These are phyloP conservation scores for Gnathonemus echidnorhynchus DNA, from an alignment of 2,113 vertebrate genomes.

Conservation along the genomic window DNA sequence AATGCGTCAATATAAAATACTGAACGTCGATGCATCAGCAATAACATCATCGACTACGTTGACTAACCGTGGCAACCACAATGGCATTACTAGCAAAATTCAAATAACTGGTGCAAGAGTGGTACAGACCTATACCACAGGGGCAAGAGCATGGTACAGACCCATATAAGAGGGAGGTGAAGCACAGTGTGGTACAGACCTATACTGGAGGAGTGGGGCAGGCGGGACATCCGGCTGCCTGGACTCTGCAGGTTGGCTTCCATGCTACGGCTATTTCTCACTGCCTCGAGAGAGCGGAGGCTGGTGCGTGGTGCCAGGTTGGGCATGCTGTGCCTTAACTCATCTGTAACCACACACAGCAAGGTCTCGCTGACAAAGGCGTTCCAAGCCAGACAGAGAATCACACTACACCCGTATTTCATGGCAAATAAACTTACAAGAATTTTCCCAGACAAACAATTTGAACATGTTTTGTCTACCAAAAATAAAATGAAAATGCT, in stretches of 20 bases:
- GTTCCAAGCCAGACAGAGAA: not conserved
- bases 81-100: not conserved
- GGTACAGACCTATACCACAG: not conserved
- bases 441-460: not conserved
- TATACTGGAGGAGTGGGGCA: slow-evolving; percentile 66
- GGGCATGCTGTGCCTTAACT: slow-evolving; percentile 85
- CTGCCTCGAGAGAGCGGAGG: slow-evolving; percentile 73
- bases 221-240: slow-evolving; percentile 72
- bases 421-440: not conserved
- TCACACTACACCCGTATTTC: not conserved
- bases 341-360: slow-evolving; percentile 63
- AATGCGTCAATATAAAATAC: too few relatives aligned
- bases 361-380: not conserved
- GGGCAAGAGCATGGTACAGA: not conserved
- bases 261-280: slow-evolving; percentile 81
- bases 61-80: too few relatives aligned
- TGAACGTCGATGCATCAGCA: too few relatives aligned
- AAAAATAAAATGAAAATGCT: not conserved
- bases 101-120: not conserved
- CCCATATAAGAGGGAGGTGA: not conserved
- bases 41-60: too few relatives aligned
- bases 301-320: slow-evolving; percentile 77
- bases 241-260: slow-evolving; percentile 86
- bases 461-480: not conserved
- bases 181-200: slow-evolving; percentile 32